Evolutionary conservation across 2,113 vertebrate genomes (phyloP).

Genomic region (Tor tambroides): DNA sequence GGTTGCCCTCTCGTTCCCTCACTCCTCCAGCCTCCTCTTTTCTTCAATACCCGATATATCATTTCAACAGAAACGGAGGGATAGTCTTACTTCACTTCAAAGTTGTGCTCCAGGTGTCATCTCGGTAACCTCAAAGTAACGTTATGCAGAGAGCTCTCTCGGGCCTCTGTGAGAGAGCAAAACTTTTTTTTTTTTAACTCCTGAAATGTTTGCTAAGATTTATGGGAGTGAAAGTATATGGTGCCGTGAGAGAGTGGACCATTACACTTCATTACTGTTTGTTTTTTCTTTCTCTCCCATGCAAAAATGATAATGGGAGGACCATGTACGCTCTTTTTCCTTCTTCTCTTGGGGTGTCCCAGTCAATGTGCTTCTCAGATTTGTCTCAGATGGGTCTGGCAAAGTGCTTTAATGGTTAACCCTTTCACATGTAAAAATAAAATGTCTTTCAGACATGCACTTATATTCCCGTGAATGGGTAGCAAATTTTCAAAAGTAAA

Average conservation of each 20-base stretch:
- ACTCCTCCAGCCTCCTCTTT: slow-evolving; percentile 37
- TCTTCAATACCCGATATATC: slow-evolving; percentile 73
- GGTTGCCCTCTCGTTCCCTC: slow-evolving; percentile 43
- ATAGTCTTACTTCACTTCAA: slow-evolving; percentile 77
- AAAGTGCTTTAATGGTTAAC: slow-evolving; percentile 71
- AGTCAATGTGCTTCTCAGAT: slow-evolving; percentile 78
- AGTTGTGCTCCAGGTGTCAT: slow-evolving; percentile 75
- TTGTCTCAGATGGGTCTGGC: slow-evolving; percentile 69
- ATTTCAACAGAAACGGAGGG: slow-evolving; percentile 70
- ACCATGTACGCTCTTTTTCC: slow-evolving; percentile 71
- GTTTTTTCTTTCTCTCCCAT: slow-evolving; percentile 63
- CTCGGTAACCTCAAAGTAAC: slow-evolving; percentile 76
- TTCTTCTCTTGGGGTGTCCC: slow-evolving; percentile 67
- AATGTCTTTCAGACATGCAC: neutral
- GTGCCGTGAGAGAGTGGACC: slow-evolving; percentile 74
- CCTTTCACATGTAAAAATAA: neutral
- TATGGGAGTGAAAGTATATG: slow-evolving; percentile 58
- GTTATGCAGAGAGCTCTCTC: slow-evolving; percentile 66
- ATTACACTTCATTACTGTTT: slow-evolving; percentile 79
- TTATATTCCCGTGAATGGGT: neutral
- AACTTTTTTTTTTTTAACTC: slow-evolving; percentile 57
- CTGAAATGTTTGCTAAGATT: slow-evolving; percentile 66
- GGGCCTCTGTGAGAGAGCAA: slow-evolving; percentile 57
- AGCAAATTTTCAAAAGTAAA: neutral
- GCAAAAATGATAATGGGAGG: slow-evolving; percentile 77